Percentiles rank a stretch among this genome's conserved stretches.
Conservation (phyloP, 2,888 invertebrate genomes). For the Aphodius granarius region DNA sequence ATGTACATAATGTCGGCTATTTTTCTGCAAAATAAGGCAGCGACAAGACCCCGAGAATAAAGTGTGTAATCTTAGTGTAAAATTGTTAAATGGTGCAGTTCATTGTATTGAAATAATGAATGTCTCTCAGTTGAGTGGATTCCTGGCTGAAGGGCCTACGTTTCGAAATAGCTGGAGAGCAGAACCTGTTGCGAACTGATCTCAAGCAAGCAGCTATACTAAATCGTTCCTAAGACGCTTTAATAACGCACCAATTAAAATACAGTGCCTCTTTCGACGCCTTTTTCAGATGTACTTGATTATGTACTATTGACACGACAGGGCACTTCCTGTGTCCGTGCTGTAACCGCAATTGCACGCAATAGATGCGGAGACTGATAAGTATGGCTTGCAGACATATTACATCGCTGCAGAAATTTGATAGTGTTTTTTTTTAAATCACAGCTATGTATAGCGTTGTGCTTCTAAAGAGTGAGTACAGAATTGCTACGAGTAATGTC, state of each 20-base stretch:
- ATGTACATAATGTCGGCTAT: not conserved
- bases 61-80: slow-evolving; percentile 49
- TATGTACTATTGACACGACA: too few species aligned
- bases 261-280: not conserved
- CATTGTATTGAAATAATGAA: slow-evolving; percentile 55
- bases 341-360: too few species aligned
- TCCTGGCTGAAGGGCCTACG: slow-evolving; percentile 30
- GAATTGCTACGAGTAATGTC: too few species aligned
- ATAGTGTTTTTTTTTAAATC: too few species aligned
- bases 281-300: not conserved
- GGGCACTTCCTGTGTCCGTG: too few species aligned
- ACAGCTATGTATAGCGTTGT: too few species aligned
- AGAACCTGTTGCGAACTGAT: slow-evolving; percentile 34
- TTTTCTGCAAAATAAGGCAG: not conserved
- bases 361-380: too few species aligned
- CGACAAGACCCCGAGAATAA: not conserved
- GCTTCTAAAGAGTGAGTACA: too few species aligned
- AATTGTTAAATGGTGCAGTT: slow-evolving; percentile 54
- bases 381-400: too few species aligned
- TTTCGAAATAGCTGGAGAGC: slow-evolving; percentile 7
- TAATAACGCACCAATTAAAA: slow-evolving; percentile 24
- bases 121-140: slow-evolving; percentile 48
- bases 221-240: slow-evolving; percentile 31
- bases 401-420: too few species aligned
- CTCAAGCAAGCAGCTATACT: slow-evolving; percentile 24